Evolutionary conservation across 2,797 vertebrate genomes (phyloP).

Genomic region (Novumbra hubbsi): DNA sequence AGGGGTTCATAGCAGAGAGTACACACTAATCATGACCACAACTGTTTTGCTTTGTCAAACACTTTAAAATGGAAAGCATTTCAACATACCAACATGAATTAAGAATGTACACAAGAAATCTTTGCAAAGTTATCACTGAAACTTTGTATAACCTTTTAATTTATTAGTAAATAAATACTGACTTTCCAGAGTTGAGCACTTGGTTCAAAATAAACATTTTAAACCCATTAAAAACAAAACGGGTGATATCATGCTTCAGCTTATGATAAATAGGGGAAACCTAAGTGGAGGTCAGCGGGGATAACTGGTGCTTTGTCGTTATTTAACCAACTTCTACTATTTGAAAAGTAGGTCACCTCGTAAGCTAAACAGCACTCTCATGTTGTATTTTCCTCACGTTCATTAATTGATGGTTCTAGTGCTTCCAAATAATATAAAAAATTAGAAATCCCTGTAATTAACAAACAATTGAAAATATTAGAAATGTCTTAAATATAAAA

Average conservation of each 20-base stretch:
- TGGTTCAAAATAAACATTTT: neutral
- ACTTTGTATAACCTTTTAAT: conserved; percentile 2
- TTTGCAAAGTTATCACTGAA: neutral
- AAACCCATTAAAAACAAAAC: neutral
- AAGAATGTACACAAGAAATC: neutral
- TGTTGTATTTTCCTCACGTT: neutral
- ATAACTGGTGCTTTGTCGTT: neutral
- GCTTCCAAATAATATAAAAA: too few species aligned
- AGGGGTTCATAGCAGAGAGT: conserved; percentile 25
- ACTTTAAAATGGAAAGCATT: conserved; percentile 34
- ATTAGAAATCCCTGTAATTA: too few species aligned
- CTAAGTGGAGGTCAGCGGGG: too few species aligned
- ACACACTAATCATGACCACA: conserved; percentile 38
- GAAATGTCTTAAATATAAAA: too few species aligned
- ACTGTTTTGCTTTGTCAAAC: conserved; percentile 31
- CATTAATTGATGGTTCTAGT: too few species aligned
- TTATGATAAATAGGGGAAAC: neutral
- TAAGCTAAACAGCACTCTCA: too few species aligned
- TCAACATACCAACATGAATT: conserved; percentile 6
- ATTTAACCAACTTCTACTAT: neutral
- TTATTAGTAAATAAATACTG: neutral
- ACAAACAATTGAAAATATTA: too few species aligned
- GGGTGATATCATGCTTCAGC: neutral
- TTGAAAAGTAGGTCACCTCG: neutral
- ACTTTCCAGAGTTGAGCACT: neutral